A percentile compares a stretch with the other conserved stretches of the same genome.
Evolutionary conservation across 2,797 vertebrate genomes (phyloP).

Genomic region (Acipenser ruthenus): DNA sequence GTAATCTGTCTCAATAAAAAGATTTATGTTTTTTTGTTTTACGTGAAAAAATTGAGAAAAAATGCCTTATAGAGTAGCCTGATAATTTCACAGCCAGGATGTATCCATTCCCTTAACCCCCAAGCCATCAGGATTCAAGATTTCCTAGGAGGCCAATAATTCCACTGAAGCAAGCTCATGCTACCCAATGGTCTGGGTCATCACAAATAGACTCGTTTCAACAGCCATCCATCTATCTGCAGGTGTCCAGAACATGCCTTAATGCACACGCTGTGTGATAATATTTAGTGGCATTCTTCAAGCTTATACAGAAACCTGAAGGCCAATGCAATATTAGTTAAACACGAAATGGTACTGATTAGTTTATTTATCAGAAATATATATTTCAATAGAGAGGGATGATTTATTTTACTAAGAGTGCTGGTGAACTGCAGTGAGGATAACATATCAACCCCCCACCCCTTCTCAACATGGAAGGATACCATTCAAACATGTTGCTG

Average conservation of each 20-base stretch:
- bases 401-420: background rate
- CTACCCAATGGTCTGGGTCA: slow-evolving; percentile 47
- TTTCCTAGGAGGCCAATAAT: slow-evolving; percentile 52
- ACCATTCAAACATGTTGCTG: too few relatives aligned
- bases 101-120: slow-evolving; percentile 34
- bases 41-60: slow-evolving; percentile 10
- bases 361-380: background rate
- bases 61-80: background rate
- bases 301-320: background rate
- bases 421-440: too few relatives aligned
- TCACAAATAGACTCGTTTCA: slow-evolving; percentile 52
- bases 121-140: slow-evolving; percentile 29
- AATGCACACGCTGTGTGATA: slow-evolving; percentile 17
- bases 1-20: background rate
- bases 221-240: slow-evolving; percentile 43
- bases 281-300: slow-evolving; percentile 2
- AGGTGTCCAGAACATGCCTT: slow-evolving; percentile 19
- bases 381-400: background rate
- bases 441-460: too few relatives aligned
- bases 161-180: slow-evolving; percentile 42
- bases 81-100: background rate
- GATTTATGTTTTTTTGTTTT: slow-evolving; percentile 5
- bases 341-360: slow-evolving; percentile 9
- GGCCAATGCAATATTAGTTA: background rate
- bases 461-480: too few relatives aligned